These are phyloP conservation scores for Gadus chalcogrammus DNA, from an alignment of 2,113 vertebrate species.

Conservation along the genomic window DNA sequence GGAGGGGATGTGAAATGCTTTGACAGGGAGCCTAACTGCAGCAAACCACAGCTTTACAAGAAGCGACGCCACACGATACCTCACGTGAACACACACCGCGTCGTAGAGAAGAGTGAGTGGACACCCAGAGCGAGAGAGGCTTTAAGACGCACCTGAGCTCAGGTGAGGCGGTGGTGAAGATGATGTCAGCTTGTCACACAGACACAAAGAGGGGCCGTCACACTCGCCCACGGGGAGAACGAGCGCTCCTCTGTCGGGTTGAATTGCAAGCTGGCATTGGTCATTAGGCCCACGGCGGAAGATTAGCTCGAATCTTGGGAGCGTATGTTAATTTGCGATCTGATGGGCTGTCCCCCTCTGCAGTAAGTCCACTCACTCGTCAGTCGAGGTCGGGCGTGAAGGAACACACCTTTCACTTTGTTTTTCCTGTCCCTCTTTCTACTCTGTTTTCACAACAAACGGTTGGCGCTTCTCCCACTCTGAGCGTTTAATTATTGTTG, in stretches of 20 bases:
- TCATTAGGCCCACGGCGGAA: background rate
- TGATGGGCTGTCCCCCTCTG: background rate
- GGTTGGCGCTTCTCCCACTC: too few relatives aligned
- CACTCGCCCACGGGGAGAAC: background rate
- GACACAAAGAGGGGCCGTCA: background rate
- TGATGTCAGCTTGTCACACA: too few relatives aligned
- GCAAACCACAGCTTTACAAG: background rate
- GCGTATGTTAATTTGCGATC: background rate
- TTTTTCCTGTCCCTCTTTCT: too few relatives aligned
- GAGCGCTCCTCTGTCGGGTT: background rate
- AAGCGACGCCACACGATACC: too few relatives aligned
- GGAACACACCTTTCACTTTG: too few relatives aligned
- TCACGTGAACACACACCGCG: background rate
- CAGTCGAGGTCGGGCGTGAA: background rate
- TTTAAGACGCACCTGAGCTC: too few relatives aligned
- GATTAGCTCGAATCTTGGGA: background rate
- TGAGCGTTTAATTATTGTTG: too few relatives aligned
- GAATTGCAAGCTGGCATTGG: background rate
- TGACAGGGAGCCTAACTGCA: background rate
- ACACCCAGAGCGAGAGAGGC: background rate
- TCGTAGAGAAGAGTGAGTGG: background rate
- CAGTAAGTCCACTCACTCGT: conserved; percentile 9
- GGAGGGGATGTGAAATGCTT: background rate
- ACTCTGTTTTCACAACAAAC: too few relatives aligned
- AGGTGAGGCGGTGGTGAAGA: too few relatives aligned